phyloP scores from a whole-genome alignment of 2,113 vertebrate genomes.

The Carassius gibelio region DNA sequence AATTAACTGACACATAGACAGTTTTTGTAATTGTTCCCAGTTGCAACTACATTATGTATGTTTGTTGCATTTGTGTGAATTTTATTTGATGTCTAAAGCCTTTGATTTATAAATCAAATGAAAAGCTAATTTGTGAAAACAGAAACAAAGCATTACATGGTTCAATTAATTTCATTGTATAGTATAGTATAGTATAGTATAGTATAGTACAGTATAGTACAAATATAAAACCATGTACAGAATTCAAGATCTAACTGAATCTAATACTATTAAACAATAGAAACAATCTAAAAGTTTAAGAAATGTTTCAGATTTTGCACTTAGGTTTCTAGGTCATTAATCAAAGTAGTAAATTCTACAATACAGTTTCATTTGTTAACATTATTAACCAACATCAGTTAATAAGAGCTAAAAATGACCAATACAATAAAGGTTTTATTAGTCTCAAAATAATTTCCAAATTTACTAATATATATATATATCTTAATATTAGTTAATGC shows the following conservation, averaged over 20 bases:
- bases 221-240: background rate
- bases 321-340: background rate
- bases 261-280: background rate
- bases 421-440: background rate
- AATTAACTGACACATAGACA: background rate
- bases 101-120: background rate
- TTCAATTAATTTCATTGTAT: background rate
- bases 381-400: background rate
- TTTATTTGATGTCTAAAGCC: background rate
- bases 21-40: background rate
- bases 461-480: too few relatives aligned
- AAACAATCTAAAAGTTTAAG: background rate
- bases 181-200: background rate
- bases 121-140: background rate
- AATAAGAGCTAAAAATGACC: background rate
- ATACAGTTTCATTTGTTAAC: background rate
- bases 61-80: background rate
- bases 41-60: background rate
- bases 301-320: background rate
- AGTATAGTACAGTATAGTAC: background rate
- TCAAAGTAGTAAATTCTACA: background rate
- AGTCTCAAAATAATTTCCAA: too few relatives aligned
- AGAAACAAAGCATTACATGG: background rate
- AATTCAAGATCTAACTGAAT: too few relatives aligned
- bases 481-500: too few relatives aligned